Evolutionary conservation across 92 coral and sea anemone genomes (phyloP).

Genomic region (Epizoanthus stellaris): DNA sequence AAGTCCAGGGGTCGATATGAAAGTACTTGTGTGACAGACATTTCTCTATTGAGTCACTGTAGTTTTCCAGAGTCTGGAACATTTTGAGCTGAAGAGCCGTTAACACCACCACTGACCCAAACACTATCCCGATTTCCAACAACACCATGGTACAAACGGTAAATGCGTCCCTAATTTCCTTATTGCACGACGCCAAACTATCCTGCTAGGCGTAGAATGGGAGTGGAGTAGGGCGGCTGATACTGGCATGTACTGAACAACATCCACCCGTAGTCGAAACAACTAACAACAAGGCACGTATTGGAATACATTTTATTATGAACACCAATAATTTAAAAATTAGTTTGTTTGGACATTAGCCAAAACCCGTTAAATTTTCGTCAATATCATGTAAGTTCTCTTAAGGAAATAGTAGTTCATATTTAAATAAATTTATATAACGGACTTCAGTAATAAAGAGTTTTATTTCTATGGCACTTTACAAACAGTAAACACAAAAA

Average conservation of each 20-base stretch:
- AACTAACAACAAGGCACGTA: not conserved
- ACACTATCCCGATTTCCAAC: conserved; percentile 61
- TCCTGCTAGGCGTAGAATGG: not conserved
- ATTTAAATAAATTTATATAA: too few species aligned
- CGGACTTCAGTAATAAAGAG: too few species aligned
- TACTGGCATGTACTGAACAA: not conserved
- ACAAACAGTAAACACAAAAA: too few species aligned
- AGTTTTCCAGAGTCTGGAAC: conserved; percentile 47
- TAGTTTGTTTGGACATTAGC: not conserved
- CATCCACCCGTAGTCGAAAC: not conserved
- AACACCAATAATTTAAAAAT: not conserved
- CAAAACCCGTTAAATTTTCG: not conserved
- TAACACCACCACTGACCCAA: conserved; percentile 65
- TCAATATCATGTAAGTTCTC: not conserved
- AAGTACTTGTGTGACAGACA: conserved; percentile 40
- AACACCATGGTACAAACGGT: conserved; percentile 43
- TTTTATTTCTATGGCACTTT: too few species aligned
- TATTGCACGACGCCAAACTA: not conserved
- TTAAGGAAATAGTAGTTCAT: too few species aligned
- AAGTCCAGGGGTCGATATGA: conserved; percentile 73
- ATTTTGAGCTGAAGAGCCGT: conserved; percentile 63
- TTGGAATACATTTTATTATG: too few species aligned
- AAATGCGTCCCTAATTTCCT: not conserved
- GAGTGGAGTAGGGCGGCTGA: not conserved
- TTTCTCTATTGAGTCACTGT: conserved; percentile 31